phyloP scores from a whole-genome alignment of 2,888 invertebrate genomes.

The Trichopoda pennipes region DNA sequence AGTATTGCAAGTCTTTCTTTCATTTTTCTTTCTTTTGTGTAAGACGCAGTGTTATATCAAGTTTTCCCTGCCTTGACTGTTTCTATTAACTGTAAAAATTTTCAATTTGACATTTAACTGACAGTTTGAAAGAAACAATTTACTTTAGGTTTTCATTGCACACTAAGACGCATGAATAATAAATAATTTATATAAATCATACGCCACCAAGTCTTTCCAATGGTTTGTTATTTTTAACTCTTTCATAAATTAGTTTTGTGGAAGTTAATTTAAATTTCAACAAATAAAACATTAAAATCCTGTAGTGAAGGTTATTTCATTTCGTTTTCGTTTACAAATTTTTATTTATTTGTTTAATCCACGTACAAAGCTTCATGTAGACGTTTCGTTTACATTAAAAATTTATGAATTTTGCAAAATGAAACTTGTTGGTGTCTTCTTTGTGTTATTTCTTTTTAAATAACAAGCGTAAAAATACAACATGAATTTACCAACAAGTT shows the following conservation, averaged over 20 bases:
- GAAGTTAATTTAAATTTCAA: neutral
- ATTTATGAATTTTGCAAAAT: conserved; percentile 33
- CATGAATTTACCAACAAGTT: conserved; percentile 35
- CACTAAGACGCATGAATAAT: conserved; percentile 1
- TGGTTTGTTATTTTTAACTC: neutral
- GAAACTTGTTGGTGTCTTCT: neutral
- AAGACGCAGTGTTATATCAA: no score
- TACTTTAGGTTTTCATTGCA: neutral
- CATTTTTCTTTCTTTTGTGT: no score
- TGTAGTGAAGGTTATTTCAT: neutral
- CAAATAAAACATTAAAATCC: neutral
- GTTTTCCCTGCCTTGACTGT: no score
- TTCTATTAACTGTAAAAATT: no score
- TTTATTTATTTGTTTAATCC: conserved; percentile 3
- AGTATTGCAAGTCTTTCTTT: no score
- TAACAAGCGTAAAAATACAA: conserved; percentile 17
- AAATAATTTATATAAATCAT: conserved; percentile 2
- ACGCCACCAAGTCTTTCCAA: neutral
- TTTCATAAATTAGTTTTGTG: neutral
- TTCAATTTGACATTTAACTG: no score
- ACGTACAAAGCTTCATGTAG: neutral
- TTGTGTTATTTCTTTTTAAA: conserved; percentile 18
- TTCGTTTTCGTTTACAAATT: neutral
- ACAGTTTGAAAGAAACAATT: neutral
- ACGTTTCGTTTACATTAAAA: conserved; percentile 5